These are phyloP conservation scores for Carposina sasakii DNA, from an alignment of 1,140 invertebrate genomes.

Conservation along the genomic window DNA sequence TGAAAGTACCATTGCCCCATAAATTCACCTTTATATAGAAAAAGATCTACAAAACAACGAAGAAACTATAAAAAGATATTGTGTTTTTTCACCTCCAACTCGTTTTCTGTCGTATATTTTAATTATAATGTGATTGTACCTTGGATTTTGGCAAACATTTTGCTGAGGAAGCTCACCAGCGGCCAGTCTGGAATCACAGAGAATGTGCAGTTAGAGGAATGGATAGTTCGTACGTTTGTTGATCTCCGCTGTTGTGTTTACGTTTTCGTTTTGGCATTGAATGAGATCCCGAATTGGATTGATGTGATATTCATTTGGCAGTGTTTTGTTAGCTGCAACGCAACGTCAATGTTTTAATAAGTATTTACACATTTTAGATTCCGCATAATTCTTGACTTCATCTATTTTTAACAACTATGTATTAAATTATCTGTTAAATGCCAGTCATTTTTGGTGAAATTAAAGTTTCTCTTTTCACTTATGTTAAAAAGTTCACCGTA, in stretches of 20 bases:
- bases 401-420: too few relatives aligned
- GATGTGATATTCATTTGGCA: constrained; percentile 38
- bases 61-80: not conserved
- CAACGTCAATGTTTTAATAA: too few relatives aligned
- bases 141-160: constrained; percentile 21
- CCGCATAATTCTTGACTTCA: too few relatives aligned
- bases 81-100: not conserved
- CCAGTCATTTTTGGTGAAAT: too few relatives aligned
- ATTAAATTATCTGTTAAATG: too few relatives aligned
- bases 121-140: not conserved
- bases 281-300: constrained; percentile 55
- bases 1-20: constrained; percentile 11
- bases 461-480: too few relatives aligned
- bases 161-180: constrained; percentile 7
- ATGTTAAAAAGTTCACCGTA: too few relatives aligned
- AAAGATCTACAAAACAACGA: not conserved
- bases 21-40: not conserved
- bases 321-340: too few relatives aligned
- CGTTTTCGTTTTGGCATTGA: constrained; percentile 56
- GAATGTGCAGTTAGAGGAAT: too few relatives aligned
- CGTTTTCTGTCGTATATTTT: constrained; percentile 1
- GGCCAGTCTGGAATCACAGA: too few relatives aligned
- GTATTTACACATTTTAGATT: too few relatives aligned
- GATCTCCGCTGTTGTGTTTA: constrained; percentile 56
- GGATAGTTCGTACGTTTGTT: constrained; percentile 56